Conservation (phyloP, 2,888 invertebrate species). For the Odontocerum albicorne region DNA sequence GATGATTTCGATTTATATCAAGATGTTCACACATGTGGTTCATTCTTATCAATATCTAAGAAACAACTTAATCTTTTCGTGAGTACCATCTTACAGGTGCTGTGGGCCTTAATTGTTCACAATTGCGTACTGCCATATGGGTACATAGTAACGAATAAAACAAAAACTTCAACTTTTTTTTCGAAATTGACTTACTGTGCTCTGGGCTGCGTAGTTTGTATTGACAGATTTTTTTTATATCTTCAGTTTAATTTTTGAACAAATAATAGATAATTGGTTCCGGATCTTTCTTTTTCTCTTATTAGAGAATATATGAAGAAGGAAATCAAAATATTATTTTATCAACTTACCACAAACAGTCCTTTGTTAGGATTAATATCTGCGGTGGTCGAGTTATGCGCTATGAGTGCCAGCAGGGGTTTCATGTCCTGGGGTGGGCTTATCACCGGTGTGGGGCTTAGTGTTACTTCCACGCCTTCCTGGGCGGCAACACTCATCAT, state of each 20-base stretch:
- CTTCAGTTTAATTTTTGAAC: too few species aligned
- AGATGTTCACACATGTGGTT: not conserved
- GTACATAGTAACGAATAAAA: too few species aligned
- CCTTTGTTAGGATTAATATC: constrained; percentile 76
- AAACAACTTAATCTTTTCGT: too few species aligned
- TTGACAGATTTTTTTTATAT: too few species aligned
- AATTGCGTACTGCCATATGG: too few species aligned
- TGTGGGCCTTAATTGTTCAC: not conserved
- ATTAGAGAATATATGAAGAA: too few species aligned
- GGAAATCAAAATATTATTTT: constrained; percentile 1
- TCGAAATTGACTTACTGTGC: too few species aligned
- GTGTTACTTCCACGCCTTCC: constrained; percentile 24
- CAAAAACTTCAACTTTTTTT: too few species aligned
- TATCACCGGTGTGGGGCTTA: constrained; percentile 39
- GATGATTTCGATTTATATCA: not conserved
- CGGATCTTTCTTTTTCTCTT: too few species aligned
- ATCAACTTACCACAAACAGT: constrained; percentile 74
- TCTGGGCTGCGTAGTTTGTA: too few species aligned
- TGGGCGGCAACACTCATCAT: constrained; percentile 54
- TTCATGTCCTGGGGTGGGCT: constrained; percentile 48
- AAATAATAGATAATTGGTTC: too few species aligned
- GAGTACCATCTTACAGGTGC: not conserved
- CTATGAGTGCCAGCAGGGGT: constrained; percentile 76
- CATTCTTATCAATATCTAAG: not conserved
- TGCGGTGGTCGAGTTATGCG: constrained; percentile 75